Conservation (phyloP, 2,888 invertebrate species). For the Drosophila nigricruria region DNA sequence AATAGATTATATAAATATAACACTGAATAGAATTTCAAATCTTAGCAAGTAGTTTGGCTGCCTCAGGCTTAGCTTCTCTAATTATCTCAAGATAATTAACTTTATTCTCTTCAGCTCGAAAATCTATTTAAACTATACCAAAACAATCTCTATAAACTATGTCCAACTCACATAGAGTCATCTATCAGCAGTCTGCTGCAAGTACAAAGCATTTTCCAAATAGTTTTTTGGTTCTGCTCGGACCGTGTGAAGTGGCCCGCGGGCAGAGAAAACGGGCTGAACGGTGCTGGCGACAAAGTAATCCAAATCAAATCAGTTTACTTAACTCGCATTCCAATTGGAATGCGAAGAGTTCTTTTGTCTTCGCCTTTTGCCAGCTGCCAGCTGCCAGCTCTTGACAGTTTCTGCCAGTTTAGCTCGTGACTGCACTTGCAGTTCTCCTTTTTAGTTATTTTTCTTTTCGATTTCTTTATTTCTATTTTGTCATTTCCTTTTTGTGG, state of each 20-base stretch:
- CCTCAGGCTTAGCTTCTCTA: no score
- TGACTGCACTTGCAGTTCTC: slow-evolving; percentile 34
- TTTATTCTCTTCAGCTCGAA: not conserved
- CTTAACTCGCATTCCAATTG: slow-evolving; percentile 68
- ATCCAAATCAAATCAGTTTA: slow-evolving; percentile 66
- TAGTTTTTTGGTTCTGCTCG: slow-evolving; percentile 37
- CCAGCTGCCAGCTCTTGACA: slow-evolving; percentile 50
- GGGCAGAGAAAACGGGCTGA: slow-evolving; percentile 6
- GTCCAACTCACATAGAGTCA: slow-evolving; percentile 1
- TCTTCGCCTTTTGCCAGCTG: slow-evolving; percentile 43
- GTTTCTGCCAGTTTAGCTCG: slow-evolving; percentile 38
- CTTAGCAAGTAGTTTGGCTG: no score
- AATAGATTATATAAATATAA: no score
- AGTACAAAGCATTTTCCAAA: slow-evolving; percentile 54
- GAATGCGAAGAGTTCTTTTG: slow-evolving; percentile 47
- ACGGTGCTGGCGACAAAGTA: slow-evolving; percentile 48
- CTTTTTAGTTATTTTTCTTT: slow-evolving; percentile 14
- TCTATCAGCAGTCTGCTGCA: slow-evolving; percentile 24
- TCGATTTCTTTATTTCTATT: slow-evolving; percentile 26
- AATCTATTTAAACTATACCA: not conserved
- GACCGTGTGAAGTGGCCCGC: slow-evolving; percentile 38
- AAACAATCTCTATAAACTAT: not conserved
- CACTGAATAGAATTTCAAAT: no score
- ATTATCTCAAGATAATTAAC: not conserved
- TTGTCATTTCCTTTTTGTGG: slow-evolving; percentile 33